Percentiles rank a stretch among this genome's conserved stretches.
Conservation (phyloP, 2,888 invertebrate genomes). For the Apeira syringaria region DNA sequence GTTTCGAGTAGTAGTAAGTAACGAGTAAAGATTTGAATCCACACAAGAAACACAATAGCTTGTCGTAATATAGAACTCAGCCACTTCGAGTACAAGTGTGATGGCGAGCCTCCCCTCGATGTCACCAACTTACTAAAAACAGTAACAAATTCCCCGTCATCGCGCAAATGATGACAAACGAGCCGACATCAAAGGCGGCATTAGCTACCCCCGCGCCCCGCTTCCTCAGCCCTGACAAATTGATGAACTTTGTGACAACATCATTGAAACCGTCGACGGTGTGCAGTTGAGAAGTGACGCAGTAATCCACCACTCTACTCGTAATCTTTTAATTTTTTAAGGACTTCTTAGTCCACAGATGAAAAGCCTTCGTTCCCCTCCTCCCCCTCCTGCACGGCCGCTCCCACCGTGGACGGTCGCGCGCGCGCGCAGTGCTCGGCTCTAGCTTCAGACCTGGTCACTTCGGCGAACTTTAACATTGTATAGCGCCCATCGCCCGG, state of each 20-base stretch:
- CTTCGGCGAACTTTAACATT: too few species aligned
- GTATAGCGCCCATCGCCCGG: too few species aligned
- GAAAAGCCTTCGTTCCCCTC: conserved; percentile 63
- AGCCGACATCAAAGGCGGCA: conserved; percentile 10
- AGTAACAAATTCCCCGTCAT: conserved; percentile 8
- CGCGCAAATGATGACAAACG: conserved; percentile 15
- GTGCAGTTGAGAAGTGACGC: not conserved
- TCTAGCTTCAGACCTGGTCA: too few species aligned
- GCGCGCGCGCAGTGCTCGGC: too few species aligned
- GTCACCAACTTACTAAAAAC: conserved; percentile 4
- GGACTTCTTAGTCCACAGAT: conserved; percentile 62
- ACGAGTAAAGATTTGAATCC: too few species aligned
- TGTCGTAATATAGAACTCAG: too few species aligned
- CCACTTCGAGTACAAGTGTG: too few species aligned
- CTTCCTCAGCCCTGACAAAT: not conserved
- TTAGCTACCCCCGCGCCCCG: conserved; percentile 9
- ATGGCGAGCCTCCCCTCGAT: too few species aligned
- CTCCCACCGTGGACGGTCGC: too few species aligned
- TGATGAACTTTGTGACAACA: conserved; percentile 8
- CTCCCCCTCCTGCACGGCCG: conserved; percentile 11
- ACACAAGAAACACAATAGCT: too few species aligned
- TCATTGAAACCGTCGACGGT: conserved; percentile 3
- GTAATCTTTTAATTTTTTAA: conserved; percentile 26
- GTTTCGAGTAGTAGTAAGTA: too few species aligned
- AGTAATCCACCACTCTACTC: too few species aligned